phyloP scores from a whole-genome alignment of 2,113 vertebrate genomes.

The Rhinolophus sinicus region DNA sequence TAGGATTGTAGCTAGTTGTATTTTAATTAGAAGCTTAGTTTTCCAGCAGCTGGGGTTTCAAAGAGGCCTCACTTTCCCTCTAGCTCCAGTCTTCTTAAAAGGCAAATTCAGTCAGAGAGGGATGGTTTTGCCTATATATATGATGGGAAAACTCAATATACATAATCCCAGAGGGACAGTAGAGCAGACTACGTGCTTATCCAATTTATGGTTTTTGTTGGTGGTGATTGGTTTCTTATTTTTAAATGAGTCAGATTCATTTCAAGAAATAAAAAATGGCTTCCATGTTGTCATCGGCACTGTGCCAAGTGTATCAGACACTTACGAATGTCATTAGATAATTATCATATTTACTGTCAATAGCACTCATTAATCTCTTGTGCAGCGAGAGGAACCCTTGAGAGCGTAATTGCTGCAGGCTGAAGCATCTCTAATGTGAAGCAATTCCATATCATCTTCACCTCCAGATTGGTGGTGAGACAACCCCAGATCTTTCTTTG shows the following conservation, averaged over 20 bases:
- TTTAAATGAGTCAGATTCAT: background rate
- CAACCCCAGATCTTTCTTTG: background rate
- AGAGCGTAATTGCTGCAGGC: background rate
- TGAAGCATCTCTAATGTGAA: background rate
- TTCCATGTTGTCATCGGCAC: conserved; percentile 28
- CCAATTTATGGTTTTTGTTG: background rate
- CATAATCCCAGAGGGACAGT: background rate
- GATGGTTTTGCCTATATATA: background rate
- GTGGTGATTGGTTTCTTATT: background rate
- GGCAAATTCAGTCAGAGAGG: background rate
- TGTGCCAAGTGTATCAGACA: conserved; percentile 34
- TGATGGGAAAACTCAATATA: background rate
- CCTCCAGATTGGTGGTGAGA: rapidly evolving
- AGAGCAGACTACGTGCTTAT: background rate
- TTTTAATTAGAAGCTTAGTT: background rate
- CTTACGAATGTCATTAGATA: conserved; percentile 43
- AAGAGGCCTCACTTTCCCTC: background rate
- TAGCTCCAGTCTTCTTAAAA: background rate
- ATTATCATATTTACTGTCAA: conserved; percentile 55
- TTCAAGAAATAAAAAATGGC: conserved; percentile 48
- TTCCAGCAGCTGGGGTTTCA: background rate
- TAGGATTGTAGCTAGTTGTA: background rate
- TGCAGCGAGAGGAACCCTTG: background rate
- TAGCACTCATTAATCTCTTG: background rate
- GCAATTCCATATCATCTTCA: background rate